Evolutionary conservation across 1,140 invertebrate species (phyloP).

Genomic region (Doryteuthis pealeii): DNA sequence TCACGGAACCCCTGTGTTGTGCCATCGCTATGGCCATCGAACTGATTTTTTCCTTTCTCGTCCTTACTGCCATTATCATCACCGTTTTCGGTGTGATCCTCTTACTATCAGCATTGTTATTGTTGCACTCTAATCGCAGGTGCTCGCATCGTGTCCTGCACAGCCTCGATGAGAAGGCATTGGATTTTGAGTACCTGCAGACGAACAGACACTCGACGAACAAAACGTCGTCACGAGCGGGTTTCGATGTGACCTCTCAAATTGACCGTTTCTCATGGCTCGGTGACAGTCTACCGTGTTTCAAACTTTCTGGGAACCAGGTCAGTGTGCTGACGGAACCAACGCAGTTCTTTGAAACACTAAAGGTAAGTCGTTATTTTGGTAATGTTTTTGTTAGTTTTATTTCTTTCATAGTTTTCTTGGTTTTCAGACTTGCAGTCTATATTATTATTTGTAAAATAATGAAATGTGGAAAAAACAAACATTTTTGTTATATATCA

Average conservation of each 20-base stretch:
- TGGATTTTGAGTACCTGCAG: background rate
- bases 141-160: background rate
- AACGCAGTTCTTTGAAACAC: conserved; percentile 53
- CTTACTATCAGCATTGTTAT: conserved; percentile 2
- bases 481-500: too few relatives aligned
- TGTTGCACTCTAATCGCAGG: conserved; percentile 3
- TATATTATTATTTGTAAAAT: too few relatives aligned
- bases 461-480: too few relatives aligned
- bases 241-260: background rate
- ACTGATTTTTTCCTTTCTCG: conserved; percentile 2
- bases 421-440: too few relatives aligned
- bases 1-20: background rate
- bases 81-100: background rate
- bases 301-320: conserved; percentile 51
- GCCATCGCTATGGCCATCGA: background rate
- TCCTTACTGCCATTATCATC: background rate
- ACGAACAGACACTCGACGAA: background rate
- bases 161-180: background rate
- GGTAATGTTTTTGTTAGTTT: too few relatives aligned
- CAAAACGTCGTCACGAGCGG: background rate
- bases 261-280: conserved; percentile 44
- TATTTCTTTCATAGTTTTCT: too few relatives aligned
- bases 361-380: conserved; percentile 47
- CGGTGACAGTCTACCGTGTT: conserved; percentile 49
- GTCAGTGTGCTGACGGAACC: conserved; percentile 55